These are phyloP conservation scores for Dufourea novaeangliae DNA, from an alignment of 1,140 invertebrate species.

Conservation along the genomic window DNA sequence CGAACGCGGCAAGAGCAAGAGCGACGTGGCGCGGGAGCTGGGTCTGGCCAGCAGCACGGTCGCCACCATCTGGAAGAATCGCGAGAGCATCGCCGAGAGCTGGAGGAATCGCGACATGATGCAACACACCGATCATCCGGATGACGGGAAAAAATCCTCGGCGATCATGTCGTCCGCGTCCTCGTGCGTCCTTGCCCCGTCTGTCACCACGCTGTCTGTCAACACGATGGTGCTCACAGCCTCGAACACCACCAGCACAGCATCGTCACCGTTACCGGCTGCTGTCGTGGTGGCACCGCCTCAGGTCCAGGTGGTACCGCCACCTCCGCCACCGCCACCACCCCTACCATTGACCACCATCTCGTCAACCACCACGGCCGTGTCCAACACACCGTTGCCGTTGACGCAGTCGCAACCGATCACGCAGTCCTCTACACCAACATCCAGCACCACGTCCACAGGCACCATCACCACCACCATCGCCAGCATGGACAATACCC, in stretches of 20 bases:
- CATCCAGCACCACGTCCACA: slow-evolving; percentile 57
- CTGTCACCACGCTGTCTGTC: slow-evolving; percentile 39
- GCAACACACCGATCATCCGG: slow-evolving; percentile 68
- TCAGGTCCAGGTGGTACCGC: slow-evolving; percentile 14
- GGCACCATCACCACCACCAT: slow-evolving; percentile 60
- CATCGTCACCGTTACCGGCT: slow-evolving; percentile 36
- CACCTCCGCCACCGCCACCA: slow-evolving; percentile 48
- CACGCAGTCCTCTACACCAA: slow-evolving; percentile 45
- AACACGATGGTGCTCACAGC: slow-evolving; percentile 39
- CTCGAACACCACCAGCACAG: slow-evolving; percentile 38
- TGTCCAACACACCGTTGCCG: slow-evolving; percentile 31
- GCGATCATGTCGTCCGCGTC: slow-evolving; percentile 33
- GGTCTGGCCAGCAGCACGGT: slow-evolving; percentile 84
- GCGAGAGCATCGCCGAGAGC: slow-evolving; percentile 82
- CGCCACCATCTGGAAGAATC: slow-evolving; percentile 84
- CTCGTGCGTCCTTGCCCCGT: slow-evolving; percentile 24
- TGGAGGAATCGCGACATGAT: slow-evolving; percentile 80
- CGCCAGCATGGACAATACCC: slow-evolving; percentile 69
- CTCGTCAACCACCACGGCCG: slow-evolving; percentile 29
- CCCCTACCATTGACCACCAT: slow-evolving; percentile 55
- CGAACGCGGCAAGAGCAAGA: slow-evolving; percentile 84
- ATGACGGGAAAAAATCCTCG: slow-evolving; percentile 47
- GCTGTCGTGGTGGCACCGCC: slow-evolving; percentile 57
- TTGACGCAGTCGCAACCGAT: slow-evolving; percentile 53
- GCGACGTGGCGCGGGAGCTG: slow-evolving; percentile 83